Conservation (phyloP, 2,888 invertebrate species). For the Orthosia cruda region DNA sequence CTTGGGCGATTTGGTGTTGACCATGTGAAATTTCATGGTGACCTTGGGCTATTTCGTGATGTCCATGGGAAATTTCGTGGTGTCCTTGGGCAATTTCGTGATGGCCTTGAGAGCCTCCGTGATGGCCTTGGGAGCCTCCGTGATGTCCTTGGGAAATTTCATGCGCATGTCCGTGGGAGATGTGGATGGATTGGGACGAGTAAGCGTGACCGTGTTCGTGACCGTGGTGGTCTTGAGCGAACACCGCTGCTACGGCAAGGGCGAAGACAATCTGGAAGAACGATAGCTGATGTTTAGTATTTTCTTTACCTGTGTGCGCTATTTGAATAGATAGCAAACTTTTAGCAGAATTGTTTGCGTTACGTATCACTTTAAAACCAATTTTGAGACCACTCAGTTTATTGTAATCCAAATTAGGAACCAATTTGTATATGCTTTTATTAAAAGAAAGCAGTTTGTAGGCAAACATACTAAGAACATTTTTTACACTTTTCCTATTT, state of each 20-base stretch:
- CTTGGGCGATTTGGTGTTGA: slow-evolving; percentile 24
- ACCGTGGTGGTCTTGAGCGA: slow-evolving; percentile 76
- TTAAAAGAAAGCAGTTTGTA: not conserved
- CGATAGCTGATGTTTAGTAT: not conserved
- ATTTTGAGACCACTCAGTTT: not conserved
- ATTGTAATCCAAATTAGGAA: not conserved
- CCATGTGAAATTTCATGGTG: slow-evolving; percentile 17
- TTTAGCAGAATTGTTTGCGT: not conserved
- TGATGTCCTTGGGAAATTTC: slow-evolving; percentile 39
- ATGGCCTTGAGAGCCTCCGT: slow-evolving; percentile 19
- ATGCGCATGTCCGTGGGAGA: slow-evolving; percentile 61
- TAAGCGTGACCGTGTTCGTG: slow-evolving; percentile 69
- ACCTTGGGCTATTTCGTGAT: slow-evolving; percentile 15
- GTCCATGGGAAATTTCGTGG: slow-evolving; percentile 3
- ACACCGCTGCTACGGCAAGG: slow-evolving; percentile 67
- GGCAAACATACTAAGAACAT: not conserved
- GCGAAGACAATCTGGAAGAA: slow-evolving; percentile 62
- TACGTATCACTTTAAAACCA: no score
- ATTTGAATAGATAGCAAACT: not conserved
- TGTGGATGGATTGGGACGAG: slow-evolving; percentile 75
- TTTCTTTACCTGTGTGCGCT: not conserved
- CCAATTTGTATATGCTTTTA: not conserved
- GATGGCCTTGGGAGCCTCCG: slow-evolving; percentile 14
- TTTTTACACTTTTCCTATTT: not conserved
- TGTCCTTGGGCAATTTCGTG: slow-evolving; percentile 22